A percentile compares a stretch with the other conserved stretches of the same genome.
Conservation (phyloP, 1,140 invertebrate genomes). For the Stegodyphus dumicola region DNA sequence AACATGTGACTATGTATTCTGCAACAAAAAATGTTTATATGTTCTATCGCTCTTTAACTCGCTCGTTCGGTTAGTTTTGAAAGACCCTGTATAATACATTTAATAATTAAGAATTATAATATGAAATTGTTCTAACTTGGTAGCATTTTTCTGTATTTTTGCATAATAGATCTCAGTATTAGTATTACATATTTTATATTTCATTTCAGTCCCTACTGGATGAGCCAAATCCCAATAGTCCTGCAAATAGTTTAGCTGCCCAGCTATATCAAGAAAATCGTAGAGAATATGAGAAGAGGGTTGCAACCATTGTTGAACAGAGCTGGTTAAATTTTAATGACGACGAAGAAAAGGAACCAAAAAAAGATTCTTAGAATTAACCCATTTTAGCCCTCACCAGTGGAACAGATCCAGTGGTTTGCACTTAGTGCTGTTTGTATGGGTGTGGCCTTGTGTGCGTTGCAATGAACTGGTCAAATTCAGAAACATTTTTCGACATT, state of each 20-base stretch:
- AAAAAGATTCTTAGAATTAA: constrained; percentile 62
- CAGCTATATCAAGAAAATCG: constrained; percentile 96
- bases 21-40: too few species aligned
- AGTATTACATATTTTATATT: not conserved
- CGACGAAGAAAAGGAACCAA: constrained; percentile 64
- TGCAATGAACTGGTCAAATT: constrained; percentile 52
- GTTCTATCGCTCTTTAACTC: too few species aligned
- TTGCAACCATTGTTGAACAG: constrained; percentile 96
- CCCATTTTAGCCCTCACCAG: constrained; percentile 47
- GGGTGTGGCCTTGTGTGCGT: constrained; percentile 60
- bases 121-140: too few species aligned
- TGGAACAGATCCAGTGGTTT: constrained; percentile 38
- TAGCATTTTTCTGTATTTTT: too few species aligned
- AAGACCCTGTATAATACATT: too few species aligned
- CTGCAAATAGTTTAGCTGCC: constrained; percentile 95
- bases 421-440: constrained; percentile 56
- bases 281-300: constrained; percentile 95
- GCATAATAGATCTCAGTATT: too few species aligned
- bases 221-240: constrained; percentile 97
- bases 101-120: too few species aligned
- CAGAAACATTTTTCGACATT: constrained; percentile 31
- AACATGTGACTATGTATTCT: too few species aligned
- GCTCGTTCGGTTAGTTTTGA: too few species aligned
- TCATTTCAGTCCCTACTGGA: constrained; percentile 85
- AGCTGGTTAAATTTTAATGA: constrained; percentile 86